Conservation (phyloP, 1,140 invertebrate species). For the Nasonia longicornis region DNA sequence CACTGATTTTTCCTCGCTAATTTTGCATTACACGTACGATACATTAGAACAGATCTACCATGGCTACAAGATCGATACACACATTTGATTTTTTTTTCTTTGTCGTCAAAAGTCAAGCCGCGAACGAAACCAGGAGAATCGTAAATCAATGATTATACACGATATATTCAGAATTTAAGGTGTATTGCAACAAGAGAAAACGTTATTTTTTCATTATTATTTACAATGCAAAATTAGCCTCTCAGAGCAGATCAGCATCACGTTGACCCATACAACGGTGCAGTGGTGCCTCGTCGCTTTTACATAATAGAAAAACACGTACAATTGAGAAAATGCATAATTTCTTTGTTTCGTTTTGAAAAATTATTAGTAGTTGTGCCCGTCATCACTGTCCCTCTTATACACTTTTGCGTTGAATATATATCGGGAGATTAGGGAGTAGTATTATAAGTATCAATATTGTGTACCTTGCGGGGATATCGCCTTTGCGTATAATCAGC, state of each 20-base stretch:
- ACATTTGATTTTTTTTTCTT: neutral
- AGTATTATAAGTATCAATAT: constrained; percentile 12
- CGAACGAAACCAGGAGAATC: neutral
- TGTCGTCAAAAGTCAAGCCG: neutral
- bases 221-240: constrained; percentile 36
- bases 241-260: neutral
- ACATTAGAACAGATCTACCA: neutral
- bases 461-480: constrained; percentile 28
- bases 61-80: neutral
- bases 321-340: constrained; percentile 22
- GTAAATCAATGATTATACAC: neutral
- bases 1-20: constrained; percentile 15
- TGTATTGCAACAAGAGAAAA: neutral
- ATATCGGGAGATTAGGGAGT: constrained; percentile 17
- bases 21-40: constrained; percentile 2
- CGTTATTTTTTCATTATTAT: constrained; percentile 2
- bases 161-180: neutral
- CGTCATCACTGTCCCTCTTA: constrained; percentile 21
- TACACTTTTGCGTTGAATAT: constrained; percentile 6
- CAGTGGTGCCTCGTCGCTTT: constrained; percentile 14
- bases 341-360: constrained; percentile 21
- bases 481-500: constrained; percentile 22
- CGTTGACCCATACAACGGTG: neutral
- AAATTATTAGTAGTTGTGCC: constrained; percentile 41
- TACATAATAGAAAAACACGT: constrained; percentile 35